phyloP scores from a whole-genome alignment of 2,797 vertebrate genomes.

The Erethizon dorsatum region DNA sequence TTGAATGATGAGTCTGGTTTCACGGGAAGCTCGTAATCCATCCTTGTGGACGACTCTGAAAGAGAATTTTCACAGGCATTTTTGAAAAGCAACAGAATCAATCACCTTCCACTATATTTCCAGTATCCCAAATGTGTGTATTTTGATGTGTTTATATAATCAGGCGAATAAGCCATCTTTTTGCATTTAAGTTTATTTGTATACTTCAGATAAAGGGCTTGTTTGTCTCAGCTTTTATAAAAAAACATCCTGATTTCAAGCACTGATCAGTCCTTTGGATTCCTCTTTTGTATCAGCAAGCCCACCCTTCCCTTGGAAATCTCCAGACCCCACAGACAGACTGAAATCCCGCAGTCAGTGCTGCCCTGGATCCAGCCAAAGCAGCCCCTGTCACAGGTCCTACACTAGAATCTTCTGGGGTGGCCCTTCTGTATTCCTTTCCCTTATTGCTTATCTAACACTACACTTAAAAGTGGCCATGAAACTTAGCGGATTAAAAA shows the following conservation, averaged over 20 bases:
- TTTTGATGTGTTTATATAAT: slow-evolving; percentile 18
- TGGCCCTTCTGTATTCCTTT: not conserved
- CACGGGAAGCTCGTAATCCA: slow-evolving; percentile 56
- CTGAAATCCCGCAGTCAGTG: not conserved
- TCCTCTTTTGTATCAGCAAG: not conserved
- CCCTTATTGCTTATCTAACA: not conserved
- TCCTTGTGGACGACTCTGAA: not conserved
- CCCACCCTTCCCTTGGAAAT: not conserved
- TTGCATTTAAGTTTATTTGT: not conserved
- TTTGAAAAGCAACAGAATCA: slow-evolving; percentile 65
- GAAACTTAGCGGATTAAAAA: not conserved
- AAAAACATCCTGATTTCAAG: not conserved
- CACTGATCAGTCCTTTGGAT: not conserved
- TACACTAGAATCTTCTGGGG: not conserved
- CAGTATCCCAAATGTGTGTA: not conserved
- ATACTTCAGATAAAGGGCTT: not conserved
- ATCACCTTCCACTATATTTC: not conserved
- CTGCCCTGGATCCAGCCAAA: not conserved
- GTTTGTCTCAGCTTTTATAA: not conserved
- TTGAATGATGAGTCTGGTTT: slow-evolving; percentile 73
- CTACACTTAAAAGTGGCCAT: not conserved
- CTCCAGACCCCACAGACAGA: not conserved
- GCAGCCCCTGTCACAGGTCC: not conserved
- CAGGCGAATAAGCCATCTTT: not conserved
- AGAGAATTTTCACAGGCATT: slow-evolving; percentile 15